Conservation (phyloP, 2,113 vertebrate species). For the Pyxicephalus adspersus region DNA sequence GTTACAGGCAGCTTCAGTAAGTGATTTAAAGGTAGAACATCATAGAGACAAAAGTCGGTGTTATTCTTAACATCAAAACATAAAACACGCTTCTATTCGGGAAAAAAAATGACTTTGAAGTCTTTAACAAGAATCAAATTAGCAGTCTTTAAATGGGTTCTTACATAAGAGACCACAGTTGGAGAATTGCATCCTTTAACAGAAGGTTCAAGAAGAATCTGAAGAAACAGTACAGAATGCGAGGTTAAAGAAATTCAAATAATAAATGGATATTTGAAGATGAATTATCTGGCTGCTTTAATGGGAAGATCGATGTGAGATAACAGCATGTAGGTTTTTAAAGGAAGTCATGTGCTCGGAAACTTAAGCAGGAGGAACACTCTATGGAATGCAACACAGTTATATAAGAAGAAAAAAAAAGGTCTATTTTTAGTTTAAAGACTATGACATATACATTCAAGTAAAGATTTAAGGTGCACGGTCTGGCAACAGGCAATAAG, state of each 20-base stretch:
- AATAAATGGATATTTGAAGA: conserved; percentile 41
- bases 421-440: background rate
- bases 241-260: conserved; percentile 22
- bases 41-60: conserved; percentile 44
- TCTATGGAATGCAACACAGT: background rate
- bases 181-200: conserved; percentile 1
- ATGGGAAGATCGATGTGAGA: conserved; percentile 41
- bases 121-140: conserved; percentile 53
- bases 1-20: conserved; percentile 24
- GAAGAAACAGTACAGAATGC: conserved; percentile 40
- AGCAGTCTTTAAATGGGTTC: conserved; percentile 22
- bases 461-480: background rate
- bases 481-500: background rate
- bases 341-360: conserved; percentile 3
- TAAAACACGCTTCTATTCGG: conserved; percentile 32
- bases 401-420: background rate
- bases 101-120: conserved; percentile 47
- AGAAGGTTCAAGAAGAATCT: conserved; percentile 43
- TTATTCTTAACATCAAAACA: conserved; percentile 48
- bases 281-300: conserved; percentile 15
- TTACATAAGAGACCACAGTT: conserved; percentile 48
- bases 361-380: conserved; percentile 5
- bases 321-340: conserved; percentile 17
- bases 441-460: background rate
- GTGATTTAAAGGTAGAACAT: conserved; percentile 33